A percentile compares a stretch with the other conserved stretches of the same genome.
Conservation (phyloP, 2,113 vertebrate species). For the Phrynosoma blainvillii region DNA sequence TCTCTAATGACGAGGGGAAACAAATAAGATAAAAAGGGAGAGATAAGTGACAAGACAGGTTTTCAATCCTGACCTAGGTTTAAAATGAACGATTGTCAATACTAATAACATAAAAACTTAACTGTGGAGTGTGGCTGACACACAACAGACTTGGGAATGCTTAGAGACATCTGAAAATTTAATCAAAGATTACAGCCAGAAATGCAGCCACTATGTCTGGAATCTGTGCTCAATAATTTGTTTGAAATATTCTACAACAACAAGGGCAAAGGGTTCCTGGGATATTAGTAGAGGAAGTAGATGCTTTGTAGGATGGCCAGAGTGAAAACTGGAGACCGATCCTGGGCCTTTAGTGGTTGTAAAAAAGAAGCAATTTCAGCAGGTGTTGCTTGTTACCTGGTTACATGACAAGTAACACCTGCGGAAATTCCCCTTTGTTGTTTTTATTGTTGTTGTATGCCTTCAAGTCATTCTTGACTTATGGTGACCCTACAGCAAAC, state of each 20-base stretch:
- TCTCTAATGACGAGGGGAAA: conserved; percentile 54
- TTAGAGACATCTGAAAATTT: conserved; percentile 63
- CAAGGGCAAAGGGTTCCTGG: conserved; percentile 13
- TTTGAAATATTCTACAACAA: conserved; percentile 36
- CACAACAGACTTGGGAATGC: conserved; percentile 4
- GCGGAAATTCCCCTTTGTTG: background rate
- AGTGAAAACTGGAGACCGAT: no score
- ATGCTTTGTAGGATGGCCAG: background rate
- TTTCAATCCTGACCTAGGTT: conserved; percentile 67
- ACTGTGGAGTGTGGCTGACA: conserved; percentile 61
- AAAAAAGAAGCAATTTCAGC: no score
- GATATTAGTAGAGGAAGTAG: background rate
- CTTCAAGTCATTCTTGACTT: no score
- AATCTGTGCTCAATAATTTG: conserved; percentile 55
- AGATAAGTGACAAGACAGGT: conserved; percentile 64
- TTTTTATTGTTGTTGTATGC: no score
- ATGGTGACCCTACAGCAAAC: no score
- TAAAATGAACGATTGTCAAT: conserved; percentile 68
- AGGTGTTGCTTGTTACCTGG: no score
- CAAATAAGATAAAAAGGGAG: conserved; percentile 67
- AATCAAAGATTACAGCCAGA: conserved; percentile 49
- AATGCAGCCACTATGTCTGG: conserved; percentile 56
- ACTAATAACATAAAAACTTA: conserved; percentile 62
- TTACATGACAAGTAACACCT: no score
- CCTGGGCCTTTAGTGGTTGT: no score